Percentiles rank a stretch among this genome's conserved stretches.
Evolutionary conservation across 2,888 invertebrate species (phyloP).

Genomic region (Orthosia cruda): DNA sequence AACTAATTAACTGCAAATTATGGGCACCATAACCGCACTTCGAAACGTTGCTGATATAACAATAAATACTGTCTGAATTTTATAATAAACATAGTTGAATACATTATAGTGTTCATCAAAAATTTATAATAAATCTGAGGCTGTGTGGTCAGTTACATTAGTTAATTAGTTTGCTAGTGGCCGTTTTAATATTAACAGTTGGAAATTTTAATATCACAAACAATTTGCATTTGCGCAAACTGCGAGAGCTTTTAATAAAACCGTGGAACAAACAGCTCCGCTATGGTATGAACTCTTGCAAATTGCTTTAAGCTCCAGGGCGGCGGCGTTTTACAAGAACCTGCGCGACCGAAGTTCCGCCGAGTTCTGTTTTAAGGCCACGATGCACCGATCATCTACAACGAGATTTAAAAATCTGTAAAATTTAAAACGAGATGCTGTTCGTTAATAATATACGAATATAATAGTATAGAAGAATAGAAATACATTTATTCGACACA

Average conservation of each 20-base stretch:
- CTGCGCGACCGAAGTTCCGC: constrained; percentile 85
- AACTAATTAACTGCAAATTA: no score
- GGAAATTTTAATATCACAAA: constrained; percentile 83
- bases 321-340: constrained; percentile 87
- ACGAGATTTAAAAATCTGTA: background rate
- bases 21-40: no score
- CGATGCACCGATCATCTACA: constrained; percentile 46
- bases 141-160: constrained; percentile 50
- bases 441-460: background rate
- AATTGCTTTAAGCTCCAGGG: constrained; percentile 89
- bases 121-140: constrained; percentile 33
- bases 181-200: constrained; percentile 59
- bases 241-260: constrained; percentile 87
- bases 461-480: no score
- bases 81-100: background rate
- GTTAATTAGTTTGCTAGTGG: constrained; percentile 58
- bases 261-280: constrained; percentile 84
- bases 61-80: background rate
- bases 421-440: background rate
- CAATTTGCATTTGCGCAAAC: constrained; percentile 83
- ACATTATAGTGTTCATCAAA: background rate
- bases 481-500: no score
- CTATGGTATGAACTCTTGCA: constrained; percentile 88
- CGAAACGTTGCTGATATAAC: background rate
- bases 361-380: constrained; percentile 81